Percentiles rank a stretch among this genome's conserved stretches.
Evolutionary conservation across 1,140 invertebrate species (phyloP).

Genomic region (Gerris buenoi): DNA sequence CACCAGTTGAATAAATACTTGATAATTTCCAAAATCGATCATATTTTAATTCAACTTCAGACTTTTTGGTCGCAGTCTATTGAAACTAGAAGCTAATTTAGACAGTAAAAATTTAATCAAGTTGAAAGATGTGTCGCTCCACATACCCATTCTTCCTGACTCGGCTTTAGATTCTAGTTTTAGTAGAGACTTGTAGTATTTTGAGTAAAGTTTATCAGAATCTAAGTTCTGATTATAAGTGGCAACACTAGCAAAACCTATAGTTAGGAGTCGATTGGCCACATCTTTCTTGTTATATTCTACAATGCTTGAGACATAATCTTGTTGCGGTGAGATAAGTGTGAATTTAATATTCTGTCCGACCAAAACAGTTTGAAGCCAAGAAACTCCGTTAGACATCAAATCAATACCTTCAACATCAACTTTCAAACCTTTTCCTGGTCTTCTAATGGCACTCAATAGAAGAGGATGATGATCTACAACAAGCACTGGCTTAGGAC

Average conservation of each 20-base stretch:
- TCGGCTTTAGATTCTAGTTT: conserved; percentile 12
- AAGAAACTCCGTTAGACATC: conserved; percentile 14
- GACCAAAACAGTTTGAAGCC: conserved; percentile 15
- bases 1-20: too few relatives aligned
- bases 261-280: conserved; percentile 13
- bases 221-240: conserved; percentile 10
- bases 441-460: not conserved
- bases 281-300: conserved; percentile 11
- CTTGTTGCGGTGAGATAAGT: conserved; percentile 11
- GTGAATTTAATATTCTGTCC: conserved; percentile 11
- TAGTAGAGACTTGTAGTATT: conserved; percentile 17
- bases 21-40: too few relatives aligned
- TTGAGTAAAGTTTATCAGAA: conserved; percentile 9
- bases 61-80: not conserved
- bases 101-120: not conserved
- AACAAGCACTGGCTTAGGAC: conserved; percentile 10
- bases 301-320: conserved; percentile 18
- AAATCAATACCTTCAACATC: conserved; percentile 15
- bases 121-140: conserved; percentile 18
- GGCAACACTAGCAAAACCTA: conserved; percentile 19
- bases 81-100: not conserved
- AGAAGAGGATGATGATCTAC: conserved; percentile 19
- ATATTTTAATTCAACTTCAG: not conserved
- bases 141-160: conserved; percentile 13
- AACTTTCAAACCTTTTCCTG: conserved; percentile 7